These are phyloP conservation scores for Malurus alboscapulatus DNA, from an alignment of 2,113 vertebrate genomes.

Conservation along the genomic window DNA sequence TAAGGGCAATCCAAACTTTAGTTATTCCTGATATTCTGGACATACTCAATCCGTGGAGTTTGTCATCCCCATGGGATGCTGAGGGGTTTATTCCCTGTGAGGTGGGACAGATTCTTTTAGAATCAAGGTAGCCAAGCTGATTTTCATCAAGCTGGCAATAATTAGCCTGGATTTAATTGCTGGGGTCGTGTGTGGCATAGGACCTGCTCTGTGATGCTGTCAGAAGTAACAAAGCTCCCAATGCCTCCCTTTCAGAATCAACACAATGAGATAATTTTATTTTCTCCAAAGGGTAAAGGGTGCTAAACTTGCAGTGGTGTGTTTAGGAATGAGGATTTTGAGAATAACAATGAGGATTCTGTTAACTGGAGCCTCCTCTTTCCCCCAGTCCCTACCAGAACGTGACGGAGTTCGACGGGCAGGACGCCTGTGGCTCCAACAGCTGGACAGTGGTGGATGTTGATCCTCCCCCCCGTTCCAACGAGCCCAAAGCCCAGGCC, in stretches of 20 bases:
- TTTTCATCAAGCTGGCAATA: background rate
- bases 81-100: background rate
- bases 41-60: background rate
- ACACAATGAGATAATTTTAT: background rate
- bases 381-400: conserved; percentile 85
- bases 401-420: conserved; percentile 95
- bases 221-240: background rate
- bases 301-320: background rate
- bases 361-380: background rate
- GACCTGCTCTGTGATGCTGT: background rate
- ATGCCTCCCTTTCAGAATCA: background rate
- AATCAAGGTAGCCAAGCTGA: background rate
- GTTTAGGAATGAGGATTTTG: background rate
- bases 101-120: background rate
- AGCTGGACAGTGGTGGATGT: conserved; percentile 96
- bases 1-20: background rate
- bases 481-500: conserved; percentile 74
- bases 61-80: background rate
- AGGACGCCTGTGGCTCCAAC: conserved; percentile 95
- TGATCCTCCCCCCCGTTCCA: conserved; percentile 81
- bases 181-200: background rate
- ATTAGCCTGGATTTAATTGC: background rate
- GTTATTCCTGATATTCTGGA: background rate
- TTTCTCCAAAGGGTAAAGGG: background rate
- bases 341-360: background rate